A percentile compares a stretch with the other conserved stretches of the same genome.
Evolutionary conservation across 2,797 vertebrate species (phyloP).

Genomic region (Hephaestus fuliginosus): DNA sequence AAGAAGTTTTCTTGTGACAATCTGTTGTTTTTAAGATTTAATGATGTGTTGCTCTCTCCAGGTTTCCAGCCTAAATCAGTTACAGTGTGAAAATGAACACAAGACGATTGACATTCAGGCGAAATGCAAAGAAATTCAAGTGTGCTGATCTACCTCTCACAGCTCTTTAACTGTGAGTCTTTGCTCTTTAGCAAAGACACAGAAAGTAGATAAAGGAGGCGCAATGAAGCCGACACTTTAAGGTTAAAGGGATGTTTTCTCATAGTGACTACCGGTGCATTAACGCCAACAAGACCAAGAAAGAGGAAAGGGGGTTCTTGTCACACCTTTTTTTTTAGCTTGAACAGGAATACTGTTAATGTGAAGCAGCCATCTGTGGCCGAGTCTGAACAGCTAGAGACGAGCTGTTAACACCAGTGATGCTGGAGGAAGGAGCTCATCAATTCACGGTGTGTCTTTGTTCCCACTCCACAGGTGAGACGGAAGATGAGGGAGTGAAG

Average conservation of each 20-base stretch:
- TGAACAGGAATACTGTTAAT: not conserved
- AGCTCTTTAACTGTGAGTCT: too few relatives aligned
- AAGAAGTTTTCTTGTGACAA: conserved; percentile 25
- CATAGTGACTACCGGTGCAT: not conserved
- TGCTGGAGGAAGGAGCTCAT: conserved; percentile 44
- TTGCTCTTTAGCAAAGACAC: not conserved
- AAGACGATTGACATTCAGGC: not conserved
- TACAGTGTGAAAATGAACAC: conserved; percentile 24
- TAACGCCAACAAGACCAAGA: not conserved
- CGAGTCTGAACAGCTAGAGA: conserved; percentile 17
- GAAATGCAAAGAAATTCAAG: not conserved
- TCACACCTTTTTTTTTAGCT: conserved; percentile 11
- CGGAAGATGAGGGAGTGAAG: not conserved
- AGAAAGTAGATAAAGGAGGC: not conserved
- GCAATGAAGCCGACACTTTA: not conserved
- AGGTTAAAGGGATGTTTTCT: not conserved
- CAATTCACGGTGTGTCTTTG: conserved; percentile 50
- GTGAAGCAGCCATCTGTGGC: conserved; percentile 1
- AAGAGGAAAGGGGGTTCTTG: not conserved
- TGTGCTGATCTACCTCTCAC: not conserved
- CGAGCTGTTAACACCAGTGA: conserved; percentile 44
- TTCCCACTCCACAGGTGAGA: conserved; percentile 58
- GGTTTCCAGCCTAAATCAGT: conserved; percentile 27
- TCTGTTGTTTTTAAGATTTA: conserved; percentile 24
- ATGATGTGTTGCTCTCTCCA: conserved; percentile 16